Conservation (phyloP, 2,888 invertebrate genomes). For the Stenchaetothrips biformis region DNA sequence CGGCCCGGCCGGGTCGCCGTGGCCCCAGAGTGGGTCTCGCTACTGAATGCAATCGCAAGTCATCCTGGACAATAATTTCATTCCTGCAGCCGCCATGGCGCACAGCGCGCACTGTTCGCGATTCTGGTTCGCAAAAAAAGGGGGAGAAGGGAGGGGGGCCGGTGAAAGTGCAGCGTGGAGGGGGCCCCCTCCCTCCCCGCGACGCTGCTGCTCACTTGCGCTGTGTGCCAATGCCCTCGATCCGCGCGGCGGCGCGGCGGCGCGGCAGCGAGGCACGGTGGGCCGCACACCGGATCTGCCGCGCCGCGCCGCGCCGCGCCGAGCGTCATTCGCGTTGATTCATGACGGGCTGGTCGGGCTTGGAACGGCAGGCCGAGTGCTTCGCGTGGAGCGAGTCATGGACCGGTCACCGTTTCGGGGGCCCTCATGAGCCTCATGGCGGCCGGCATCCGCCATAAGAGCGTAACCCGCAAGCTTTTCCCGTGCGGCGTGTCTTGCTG, state of each 20-base stretch:
- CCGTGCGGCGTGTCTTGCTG: too few relatives aligned
- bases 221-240: conserved; percentile 19
- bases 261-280: background rate
- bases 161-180: background rate
- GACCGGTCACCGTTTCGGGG: too few relatives aligned
- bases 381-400: too few relatives aligned
- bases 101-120: background rate
- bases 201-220: conserved; percentile 8
- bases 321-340: background rate
- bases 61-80: too few relatives aligned
- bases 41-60: too few relatives aligned
- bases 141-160: background rate
- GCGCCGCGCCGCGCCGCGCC: background rate
- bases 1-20: background rate
- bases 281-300: background rate
- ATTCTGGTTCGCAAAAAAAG: background rate
- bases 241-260: background rate
- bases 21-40: background rate
- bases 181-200: background rate
- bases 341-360: background rate
- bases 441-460: too few relatives aligned
- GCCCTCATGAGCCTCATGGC: too few relatives aligned
- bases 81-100: background rate
- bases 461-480: too few relatives aligned
- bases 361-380: too few relatives aligned